A percentile compares a stretch with the other conserved stretches of the same genome.
Evolutionary conservation across 2,113 vertebrate species (phyloP).

Genomic region (Aspidoscelis tigris): DNA sequence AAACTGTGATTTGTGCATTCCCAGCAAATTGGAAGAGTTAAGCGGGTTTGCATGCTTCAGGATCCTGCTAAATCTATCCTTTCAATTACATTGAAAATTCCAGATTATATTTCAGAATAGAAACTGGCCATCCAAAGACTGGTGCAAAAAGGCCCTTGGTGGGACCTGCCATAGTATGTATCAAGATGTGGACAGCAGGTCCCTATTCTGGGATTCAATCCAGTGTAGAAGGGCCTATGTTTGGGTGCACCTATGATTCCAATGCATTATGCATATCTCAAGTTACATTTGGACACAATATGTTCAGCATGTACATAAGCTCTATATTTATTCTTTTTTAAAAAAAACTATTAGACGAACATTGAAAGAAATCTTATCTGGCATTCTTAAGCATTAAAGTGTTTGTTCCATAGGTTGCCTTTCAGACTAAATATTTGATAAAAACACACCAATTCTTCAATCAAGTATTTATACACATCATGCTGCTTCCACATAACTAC

Average conservation of each 20-base stretch:
- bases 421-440: background rate
- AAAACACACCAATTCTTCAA: background rate
- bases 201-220: too few species aligned
- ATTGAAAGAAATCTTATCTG: constrained; percentile 16
- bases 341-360: too few species aligned
- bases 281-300: constrained; percentile 27
- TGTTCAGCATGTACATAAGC: constrained; percentile 20
- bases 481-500: constrained; percentile 25
- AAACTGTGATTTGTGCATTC: background rate
- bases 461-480: constrained; percentile 14
- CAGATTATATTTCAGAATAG: too few species aligned
- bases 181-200: too few species aligned
- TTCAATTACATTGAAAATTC: background rate
- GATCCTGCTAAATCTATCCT: too few species aligned
- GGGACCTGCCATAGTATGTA: too few species aligned
- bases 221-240: background rate
- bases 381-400: constrained; percentile 17
- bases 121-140: too few species aligned
- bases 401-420: background rate
- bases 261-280: constrained; percentile 34
- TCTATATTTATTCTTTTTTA: too few species aligned
- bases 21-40: background rate
- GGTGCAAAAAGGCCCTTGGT: too few species aligned
- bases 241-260: background rate
- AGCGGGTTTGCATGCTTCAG: background rate